Evolutionary conservation across 53 echinoderm and acorn worm species (phyloP).

Genomic region (Paracentrotus lividus): DNA sequence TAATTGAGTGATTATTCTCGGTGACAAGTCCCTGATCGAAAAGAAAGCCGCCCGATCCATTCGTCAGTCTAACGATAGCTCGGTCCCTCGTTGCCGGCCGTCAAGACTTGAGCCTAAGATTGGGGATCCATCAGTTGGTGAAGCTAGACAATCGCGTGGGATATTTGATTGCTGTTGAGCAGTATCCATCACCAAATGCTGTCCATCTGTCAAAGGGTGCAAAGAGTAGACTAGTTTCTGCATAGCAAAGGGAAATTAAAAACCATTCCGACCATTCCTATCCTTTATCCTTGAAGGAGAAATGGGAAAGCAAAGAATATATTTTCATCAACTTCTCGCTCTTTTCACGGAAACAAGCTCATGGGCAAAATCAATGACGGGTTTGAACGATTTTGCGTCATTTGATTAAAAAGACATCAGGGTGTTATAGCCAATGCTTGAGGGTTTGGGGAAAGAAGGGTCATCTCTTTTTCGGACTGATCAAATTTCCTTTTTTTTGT

Average conservation of each 20-base stretch:
- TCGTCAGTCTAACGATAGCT: not conserved
- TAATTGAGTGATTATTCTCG: conserved; percentile 41
- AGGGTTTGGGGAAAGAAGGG: not conserved
- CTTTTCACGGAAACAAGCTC: not conserved
- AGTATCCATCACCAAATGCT: not conserved
- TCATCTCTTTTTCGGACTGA: conserved; percentile 11
- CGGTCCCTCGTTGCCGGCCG: conserved; percentile 3
- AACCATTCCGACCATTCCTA: not conserved
- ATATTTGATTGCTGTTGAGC: conserved; percentile 25
- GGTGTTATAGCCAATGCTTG: not conserved
- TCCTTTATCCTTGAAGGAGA: not conserved
- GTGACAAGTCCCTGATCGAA: conserved; percentile 11
- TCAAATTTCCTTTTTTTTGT: conserved; percentile 21
- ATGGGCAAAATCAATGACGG: conserved; percentile 8
- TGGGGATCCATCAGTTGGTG: conserved; percentile 26
- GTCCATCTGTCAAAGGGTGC: conserved; percentile 22
- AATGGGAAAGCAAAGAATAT: not conserved
- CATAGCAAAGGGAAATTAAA: conserved; percentile 37
- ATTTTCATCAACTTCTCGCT: not conserved
- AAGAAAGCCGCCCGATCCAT: not conserved
- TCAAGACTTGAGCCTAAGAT: conserved; percentile 1
- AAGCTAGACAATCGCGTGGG: conserved; percentile 19
- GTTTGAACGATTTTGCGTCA: conserved; percentile 16
- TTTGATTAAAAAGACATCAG: conserved; percentile 13
- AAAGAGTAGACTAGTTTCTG: not conserved